These are phyloP conservation scores for Coccyzus lansbergi DNA, from an alignment of 2,797 vertebrate species.

Conservation along the genomic window DNA sequence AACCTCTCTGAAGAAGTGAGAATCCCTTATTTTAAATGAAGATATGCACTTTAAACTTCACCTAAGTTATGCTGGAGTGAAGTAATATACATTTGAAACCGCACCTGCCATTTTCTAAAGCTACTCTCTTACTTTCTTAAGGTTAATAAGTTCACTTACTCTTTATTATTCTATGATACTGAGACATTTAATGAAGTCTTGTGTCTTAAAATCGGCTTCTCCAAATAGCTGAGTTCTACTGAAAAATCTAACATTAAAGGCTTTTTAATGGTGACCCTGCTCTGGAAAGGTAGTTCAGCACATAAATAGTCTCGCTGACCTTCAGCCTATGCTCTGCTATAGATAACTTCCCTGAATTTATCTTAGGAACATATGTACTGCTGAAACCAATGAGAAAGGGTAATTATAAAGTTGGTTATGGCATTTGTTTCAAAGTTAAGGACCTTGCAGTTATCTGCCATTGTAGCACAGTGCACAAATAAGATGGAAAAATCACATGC, in stretches of 20 bases:
- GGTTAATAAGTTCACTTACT: neutral
- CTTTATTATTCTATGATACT: neutral
- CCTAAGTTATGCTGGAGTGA: neutral
- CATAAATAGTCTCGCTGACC: neutral
- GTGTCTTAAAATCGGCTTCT: neutral
- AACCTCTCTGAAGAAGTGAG: neutral
- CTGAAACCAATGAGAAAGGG: neutral
- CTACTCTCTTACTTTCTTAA: neutral
- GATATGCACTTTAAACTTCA: neutral
- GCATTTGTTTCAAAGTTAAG: neutral
- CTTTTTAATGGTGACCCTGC: neutral
- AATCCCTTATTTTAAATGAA: neutral
- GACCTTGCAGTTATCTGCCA: neutral
- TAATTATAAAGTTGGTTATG: neutral
- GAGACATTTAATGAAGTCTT: neutral
- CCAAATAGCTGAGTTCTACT: neutral
- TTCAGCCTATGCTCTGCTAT: neutral
- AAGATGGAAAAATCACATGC: neutral
- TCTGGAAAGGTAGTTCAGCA: neutral
- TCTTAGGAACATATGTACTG: neutral
- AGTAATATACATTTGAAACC: neutral
- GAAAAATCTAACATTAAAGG: neutral
- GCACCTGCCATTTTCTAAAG: neutral
- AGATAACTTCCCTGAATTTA: neutral
- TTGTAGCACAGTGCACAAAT: neutral